Evolutionary conservation across 2,113 vertebrate genomes (phyloP), one percentile per base, ranked within the genome.

Genomic region (Acrocephalus kingi): DNA sequence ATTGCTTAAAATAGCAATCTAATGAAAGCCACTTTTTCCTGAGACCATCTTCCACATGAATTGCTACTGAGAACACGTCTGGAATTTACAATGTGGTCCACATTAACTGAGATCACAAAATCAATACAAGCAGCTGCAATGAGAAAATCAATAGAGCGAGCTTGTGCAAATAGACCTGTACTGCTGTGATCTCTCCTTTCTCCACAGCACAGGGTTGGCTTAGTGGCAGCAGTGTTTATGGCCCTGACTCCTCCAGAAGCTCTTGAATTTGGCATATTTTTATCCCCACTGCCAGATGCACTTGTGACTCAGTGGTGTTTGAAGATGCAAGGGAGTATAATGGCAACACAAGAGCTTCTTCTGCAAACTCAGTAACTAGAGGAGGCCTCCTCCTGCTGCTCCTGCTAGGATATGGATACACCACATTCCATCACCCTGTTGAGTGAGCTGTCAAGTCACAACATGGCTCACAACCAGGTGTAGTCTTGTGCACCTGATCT

Each of bases 41-140:
- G 33, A 85, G 59, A 84, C 51, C 9, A 35, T 54, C 20, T 86
- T 93, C 49, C 61, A 81, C 49, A 45, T 63, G 58, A 86, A 88
- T 56, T 93, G 35, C 56, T 86, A 41, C n/a, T 64, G 49, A 49
- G 69, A 64, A 92, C 41, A 56, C 0, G 49, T 79, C 62, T 89
- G 80, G 92, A 94, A 95, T 96, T 90, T 79, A 82, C 76, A 86
- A 86, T 76, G 52, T 62, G 54, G 30, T 62, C 64, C 79, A 49
- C 66, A 78, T 80, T 84, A 93, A 81, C 49, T 81, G 49, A 92
- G 64, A 89, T 93, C 83, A 87, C 86, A 93, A 92, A 96, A 96
- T 91, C 90, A 87, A 92, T 92, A 82, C n/a, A 80, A 83, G 59
- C 33, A 67, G 48, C 33, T 72, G 62, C 48, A 95, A 83, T 52